Conservation (phyloP, 1,140 invertebrate genomes). For the Brachionus rubens region DNA sequence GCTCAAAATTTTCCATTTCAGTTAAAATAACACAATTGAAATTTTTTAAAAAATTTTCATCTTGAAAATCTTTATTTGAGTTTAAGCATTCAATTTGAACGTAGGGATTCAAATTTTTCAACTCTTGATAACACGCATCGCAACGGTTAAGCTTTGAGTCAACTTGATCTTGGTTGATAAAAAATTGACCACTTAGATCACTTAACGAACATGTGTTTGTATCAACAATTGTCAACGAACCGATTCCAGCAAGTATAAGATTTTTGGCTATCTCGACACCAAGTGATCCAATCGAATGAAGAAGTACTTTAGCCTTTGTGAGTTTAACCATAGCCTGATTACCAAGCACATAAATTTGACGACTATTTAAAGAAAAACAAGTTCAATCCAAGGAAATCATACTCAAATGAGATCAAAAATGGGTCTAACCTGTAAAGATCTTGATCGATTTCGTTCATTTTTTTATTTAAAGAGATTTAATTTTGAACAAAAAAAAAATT, state of each 20-base stretch:
- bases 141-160: slow-evolving; percentile 51
- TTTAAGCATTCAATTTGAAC: slow-evolving; percentile 53
- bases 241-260: slow-evolving; percentile 56
- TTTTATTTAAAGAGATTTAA: too few species aligned
- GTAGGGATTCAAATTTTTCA: slow-evolving; percentile 59
- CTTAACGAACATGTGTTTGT: slow-evolving; percentile 42
- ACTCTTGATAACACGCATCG: slow-evolving; percentile 51
- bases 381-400: too few species aligned
- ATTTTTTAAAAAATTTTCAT: slow-evolving; percentile 48
- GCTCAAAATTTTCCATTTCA: neutral
- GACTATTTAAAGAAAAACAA: too few species aligned
- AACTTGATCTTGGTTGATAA: slow-evolving; percentile 55
- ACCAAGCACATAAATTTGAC: slow-evolving; percentile 50
- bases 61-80: slow-evolving; percentile 50
- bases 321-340: slow-evolving; percentile 59
- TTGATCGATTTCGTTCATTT: too few species aligned
- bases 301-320: slow-evolving; percentile 55
- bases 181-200: slow-evolving; percentile 58
- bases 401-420: too few species aligned
- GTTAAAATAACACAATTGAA: slow-evolving; percentile 31
- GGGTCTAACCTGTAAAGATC: too few species aligned
- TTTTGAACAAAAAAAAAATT: too few species aligned
- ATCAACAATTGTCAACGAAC: slow-evolving; percentile 43
- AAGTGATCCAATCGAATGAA: slow-evolving; percentile 58
- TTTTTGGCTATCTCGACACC: slow-evolving; percentile 62